Evolutionary conservation across 2,113 vertebrate species (phyloP).

Genomic region (Myotis yumanensis): DNA sequence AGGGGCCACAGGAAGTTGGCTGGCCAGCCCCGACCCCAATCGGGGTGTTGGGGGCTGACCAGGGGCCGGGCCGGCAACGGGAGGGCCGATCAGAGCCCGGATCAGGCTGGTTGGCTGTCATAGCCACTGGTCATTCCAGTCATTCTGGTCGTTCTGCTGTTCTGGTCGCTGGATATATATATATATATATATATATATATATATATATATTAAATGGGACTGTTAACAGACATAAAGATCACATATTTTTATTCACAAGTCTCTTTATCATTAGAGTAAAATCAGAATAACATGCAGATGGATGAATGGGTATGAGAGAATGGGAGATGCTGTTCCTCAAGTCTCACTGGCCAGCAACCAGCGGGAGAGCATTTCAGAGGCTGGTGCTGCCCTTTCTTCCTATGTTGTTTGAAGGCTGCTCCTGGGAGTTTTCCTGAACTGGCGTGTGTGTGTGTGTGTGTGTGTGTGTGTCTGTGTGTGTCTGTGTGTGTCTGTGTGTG

Average conservation of each 20-base stretch:
- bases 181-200: no score
- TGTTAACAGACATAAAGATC: neutral
- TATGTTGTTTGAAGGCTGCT: neutral
- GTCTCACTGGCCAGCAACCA: neutral
- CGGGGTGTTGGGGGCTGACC: no score
- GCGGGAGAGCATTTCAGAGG: neutral
- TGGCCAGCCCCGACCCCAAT: no score
- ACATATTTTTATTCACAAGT: neutral
- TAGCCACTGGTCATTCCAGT: no score
- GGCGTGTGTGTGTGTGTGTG: neutral
- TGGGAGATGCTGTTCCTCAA: neutral
- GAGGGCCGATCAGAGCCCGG: fast-evolving
- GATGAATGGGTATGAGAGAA: neutral
- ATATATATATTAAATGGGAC: neutral
- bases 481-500: neutral
- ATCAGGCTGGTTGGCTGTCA: no score
- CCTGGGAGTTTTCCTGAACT: neutral
- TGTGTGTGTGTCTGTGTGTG: neutral
- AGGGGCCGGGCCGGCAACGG: no score
- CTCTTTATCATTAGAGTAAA: neutral
- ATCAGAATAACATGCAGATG: neutral
- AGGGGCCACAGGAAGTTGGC: no score
- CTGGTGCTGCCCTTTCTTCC: neutral
- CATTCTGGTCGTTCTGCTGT: no score
- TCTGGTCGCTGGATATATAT: no score